Conservation (phyloP, 2,888 invertebrate genomes). For the Drosophila buzzatii region DNA sequence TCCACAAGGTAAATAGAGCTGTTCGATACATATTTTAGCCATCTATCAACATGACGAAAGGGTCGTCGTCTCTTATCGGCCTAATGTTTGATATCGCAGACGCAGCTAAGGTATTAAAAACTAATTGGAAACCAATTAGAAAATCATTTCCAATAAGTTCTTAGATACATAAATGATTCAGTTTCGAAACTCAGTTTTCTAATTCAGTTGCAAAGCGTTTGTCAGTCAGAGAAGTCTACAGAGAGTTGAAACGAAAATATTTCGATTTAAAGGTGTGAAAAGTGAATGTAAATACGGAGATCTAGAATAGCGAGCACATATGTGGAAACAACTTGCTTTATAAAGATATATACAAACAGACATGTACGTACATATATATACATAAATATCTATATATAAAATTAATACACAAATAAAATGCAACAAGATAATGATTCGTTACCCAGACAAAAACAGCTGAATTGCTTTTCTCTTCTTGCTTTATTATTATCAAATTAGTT, state of each 20-base stretch:
- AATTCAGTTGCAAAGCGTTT: slow-evolving; percentile 32
- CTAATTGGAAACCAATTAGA: slow-evolving; percentile 56
- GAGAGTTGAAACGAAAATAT: background rate
- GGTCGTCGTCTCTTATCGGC: slow-evolving; percentile 45
- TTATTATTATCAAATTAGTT: slow-evolving; percentile 48
- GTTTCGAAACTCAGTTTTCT: slow-evolving; percentile 14
- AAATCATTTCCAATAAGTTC: slow-evolving; percentile 28
- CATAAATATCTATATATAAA: background rate
- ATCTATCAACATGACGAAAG: slow-evolving; percentile 68
- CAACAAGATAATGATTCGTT: background rate
- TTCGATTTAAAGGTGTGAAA: background rate
- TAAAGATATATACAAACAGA: background rate
- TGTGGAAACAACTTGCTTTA: too few relatives aligned
- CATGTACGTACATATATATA: background rate
- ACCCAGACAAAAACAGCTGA: background rate
- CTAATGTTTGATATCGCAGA: slow-evolving; percentile 9
- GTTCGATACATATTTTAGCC: slow-evolving; percentile 37
- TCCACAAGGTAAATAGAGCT: slow-evolving; percentile 21
- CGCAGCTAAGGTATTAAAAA: slow-evolving; percentile 62
- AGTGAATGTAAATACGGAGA: background rate
- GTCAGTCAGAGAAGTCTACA: slow-evolving; percentile 3
- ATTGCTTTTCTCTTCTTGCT: slow-evolving; percentile 58
- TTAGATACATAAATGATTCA: background rate
- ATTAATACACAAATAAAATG: background rate
- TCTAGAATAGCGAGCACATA: background rate